Base-by-base conservation (phyloP, 1,140 invertebrate species). In the Pogonomyrmex californicus region DNA sequence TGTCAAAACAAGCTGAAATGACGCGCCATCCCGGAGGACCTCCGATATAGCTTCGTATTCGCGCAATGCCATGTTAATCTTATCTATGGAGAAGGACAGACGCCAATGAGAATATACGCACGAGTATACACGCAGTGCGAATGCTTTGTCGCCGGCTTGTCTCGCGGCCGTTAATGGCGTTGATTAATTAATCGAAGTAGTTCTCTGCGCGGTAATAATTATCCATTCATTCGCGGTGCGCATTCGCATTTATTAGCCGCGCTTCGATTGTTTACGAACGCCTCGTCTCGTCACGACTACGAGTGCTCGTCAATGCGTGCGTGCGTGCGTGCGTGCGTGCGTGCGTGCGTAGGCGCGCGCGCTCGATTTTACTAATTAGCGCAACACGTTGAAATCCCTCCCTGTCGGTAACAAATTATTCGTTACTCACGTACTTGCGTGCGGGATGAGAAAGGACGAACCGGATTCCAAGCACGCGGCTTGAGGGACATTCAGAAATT, bases 181-280 rank as follows among this genome's bases (percentile, higher is more conserved):
- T 77, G 51, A 89, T 89, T 89, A 89, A 89, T 89, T 89, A 63
- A 89, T 88, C 76, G 60, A 92, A 92, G 91, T 89, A 90, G 89
- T 82, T 30, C 87, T 87, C 78, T 56, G 65, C 41, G 77, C 81
- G 70, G 90, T 90, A 91, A 93, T 93, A 91, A 92, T 93, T 91
- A 92, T 91, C 87, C 87, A 88, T 91, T 93, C 87, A 88, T 87
- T 86, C 87, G 85, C 78, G 73, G 14, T 76, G 60, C 88, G 68
- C 79, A 86, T 75, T 71, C 75, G 87, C 86, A 91, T 93, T 90
- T 88, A 85, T 85, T 47, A 85, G 73, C 47, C 70, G 23, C 47
- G 58, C 51, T 54, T 7, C 36, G 85, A 78, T 88, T 90, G 91
- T 92, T 91, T 92, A 82, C 86, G 87, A 85, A 75, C 65, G 60